phyloP scores from a whole-genome alignment of 92 coral and sea anemone species.

The Montipora capitata region DNA sequence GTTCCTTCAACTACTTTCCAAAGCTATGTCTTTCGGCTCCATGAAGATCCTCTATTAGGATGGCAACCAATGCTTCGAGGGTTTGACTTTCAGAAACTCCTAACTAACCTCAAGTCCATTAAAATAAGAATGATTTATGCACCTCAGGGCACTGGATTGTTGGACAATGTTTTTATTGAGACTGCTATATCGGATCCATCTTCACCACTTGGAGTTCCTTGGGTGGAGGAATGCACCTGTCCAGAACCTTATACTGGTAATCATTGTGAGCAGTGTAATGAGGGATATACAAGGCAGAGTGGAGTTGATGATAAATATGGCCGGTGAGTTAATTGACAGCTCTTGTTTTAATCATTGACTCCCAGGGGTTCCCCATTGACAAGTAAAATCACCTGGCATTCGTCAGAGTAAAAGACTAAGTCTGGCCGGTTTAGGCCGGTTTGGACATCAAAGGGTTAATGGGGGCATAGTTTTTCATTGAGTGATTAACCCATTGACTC shows the following conservation, averaged over 20 bases:
- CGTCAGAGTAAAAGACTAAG: too few species aligned
- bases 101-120: conserved; percentile 73
- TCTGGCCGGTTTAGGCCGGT: too few species aligned
- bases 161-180: conserved; percentile 93
- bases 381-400: too few species aligned
- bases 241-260: conserved; percentile 88
- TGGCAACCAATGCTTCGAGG: conserved; percentile 92
- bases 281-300: conserved; percentile 81
- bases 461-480: too few species aligned
- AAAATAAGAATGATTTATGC: conserved; percentile 95
- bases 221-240: conserved; percentile 98
- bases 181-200: conserved; percentile 81
- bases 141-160: conserved; percentile 96
- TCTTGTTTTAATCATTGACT: too few species aligned
- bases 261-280: conserved; percentile 89
- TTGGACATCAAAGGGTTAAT: too few species aligned
- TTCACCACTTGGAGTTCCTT: conserved; percentile 79
- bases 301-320: conserved; percentile 80
- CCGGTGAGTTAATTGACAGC: conserved; percentile 66
- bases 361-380: too few species aligned
- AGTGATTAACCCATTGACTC: too few species aligned
- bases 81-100: conserved; percentile 90
- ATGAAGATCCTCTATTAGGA: conserved; percentile 92
- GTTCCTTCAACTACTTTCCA: conserved; percentile 86
- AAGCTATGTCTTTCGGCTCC: conserved; percentile 86